Conservation (phyloP, 2,888 invertebrate species). For the Meganola albula region DNA sequence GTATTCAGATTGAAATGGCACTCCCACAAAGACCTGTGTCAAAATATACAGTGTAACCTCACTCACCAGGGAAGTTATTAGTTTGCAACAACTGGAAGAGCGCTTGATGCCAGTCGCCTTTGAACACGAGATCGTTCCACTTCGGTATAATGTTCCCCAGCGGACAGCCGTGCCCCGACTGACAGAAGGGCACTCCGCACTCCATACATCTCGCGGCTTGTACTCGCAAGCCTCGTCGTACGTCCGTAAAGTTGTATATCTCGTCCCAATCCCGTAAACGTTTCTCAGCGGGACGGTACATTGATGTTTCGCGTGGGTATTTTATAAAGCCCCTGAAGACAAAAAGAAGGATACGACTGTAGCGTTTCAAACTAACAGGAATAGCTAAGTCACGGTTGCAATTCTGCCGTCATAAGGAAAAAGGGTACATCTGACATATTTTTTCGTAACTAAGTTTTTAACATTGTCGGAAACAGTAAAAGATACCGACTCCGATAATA, state of each 20-base stretch:
- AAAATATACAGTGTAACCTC: no score
- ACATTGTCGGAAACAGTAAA: no score
- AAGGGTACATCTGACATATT: no score
- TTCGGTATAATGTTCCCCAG: conserved; percentile 99
- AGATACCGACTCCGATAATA: no score
- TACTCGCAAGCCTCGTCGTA: conserved; percentile 90
- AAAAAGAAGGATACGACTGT: no score
- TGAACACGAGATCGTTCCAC: conserved; percentile 98
- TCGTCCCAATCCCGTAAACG: conserved; percentile 97
- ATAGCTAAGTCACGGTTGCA: no score
- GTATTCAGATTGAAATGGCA: no score
- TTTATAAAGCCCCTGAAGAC: conserved; percentile 94
- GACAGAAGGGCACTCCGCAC: conserved; percentile 98
- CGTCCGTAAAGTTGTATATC: conserved; percentile 92
- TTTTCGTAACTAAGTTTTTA: no score
- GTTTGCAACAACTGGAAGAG: conserved; percentile 95
- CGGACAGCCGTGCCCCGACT: conserved; percentile 91
- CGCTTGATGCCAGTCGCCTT: conserved; percentile 96
- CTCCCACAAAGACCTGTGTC: no score
- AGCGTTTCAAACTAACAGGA: no score
- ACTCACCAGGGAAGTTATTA: conserved; percentile 96
- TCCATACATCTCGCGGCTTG: conserved; percentile 99
- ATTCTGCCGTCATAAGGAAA: no score
- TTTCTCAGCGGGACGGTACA: conserved; percentile 91
- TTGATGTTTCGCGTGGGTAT: conserved; percentile 91